Evolutionary conservation across 2,797 vertebrate genomes (phyloP), one percentile per base, ranked within the genome.

Genomic region (Artibeus lituratus): DNA sequence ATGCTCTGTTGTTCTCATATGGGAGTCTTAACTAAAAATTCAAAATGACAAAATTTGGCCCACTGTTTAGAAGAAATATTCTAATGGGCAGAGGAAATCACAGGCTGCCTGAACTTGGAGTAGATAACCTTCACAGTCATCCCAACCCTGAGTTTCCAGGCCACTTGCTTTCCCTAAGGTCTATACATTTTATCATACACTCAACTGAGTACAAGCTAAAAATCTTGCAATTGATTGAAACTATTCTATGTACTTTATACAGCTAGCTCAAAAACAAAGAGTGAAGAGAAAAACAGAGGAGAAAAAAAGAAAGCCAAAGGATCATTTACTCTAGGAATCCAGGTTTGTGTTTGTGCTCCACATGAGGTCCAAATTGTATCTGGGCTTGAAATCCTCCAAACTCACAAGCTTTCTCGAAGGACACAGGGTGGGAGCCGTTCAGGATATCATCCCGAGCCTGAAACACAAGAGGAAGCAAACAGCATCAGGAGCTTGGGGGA

Each of bases 401-500:
- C 98, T 99, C 99, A 16, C 99, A 99, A 62, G 99, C 99, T 98
- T 99, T 99, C 98, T 99, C 99, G 91, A 99, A 99, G 98, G 99
- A 99, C 84, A 99, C 99, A 0, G 99, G 99, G 97, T 99, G 99
- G 97, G 99, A 99, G 93, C 99, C 99, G 12, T 99, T 99, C 97
- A 99, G 98, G 98, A 99, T 99, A 98, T 99, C 99, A 98, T 99
- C 99, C 89, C 99, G 99, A 85, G 99, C 99, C 99, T 99, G 73
- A 9, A 95, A 95, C 53, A 92, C 12, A 98, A 90, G 51, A 32
- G 91, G 49, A 96, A 69, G 77, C 32, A 65, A 82, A 77, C 70
- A 85, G 84, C 29, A 65, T 97, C 82, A 96, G 83, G 59, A 16
- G 51, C 35, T 9, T 53, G 19, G 24, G 26, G 51, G 19, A 32